Evolutionary conservation across 2,888 invertebrate species (phyloP), one percentile per base, ranked within the genome.

Genomic region (Caenorhabditis drosophilae): DNA sequence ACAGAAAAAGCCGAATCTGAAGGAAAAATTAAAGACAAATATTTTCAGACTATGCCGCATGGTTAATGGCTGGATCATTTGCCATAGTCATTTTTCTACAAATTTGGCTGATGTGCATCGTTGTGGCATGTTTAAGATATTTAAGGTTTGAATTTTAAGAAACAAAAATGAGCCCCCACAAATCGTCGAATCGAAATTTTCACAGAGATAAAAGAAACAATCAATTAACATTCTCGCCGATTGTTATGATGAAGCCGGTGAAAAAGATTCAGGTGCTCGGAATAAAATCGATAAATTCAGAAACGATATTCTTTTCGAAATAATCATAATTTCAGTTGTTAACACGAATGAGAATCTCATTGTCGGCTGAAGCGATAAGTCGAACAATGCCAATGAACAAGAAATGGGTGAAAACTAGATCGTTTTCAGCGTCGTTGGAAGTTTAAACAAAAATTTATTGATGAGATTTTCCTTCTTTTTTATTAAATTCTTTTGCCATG

Each of bases 91-190:
- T 77, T 25, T 60, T 67, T 20, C 55, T 79, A 4, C 79, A 79
- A 56, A 59, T 78, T 15, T 79, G 79, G 79, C 64, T 79, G 27
- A 77, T 78, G 44, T 69, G 64, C 41, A 76, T 79, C 27, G 77
- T 78, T 18, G 66, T 79, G 36, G 67, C 72, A 6, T 79, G 79
- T 48, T 79, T 76, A 77, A 51, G 77, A 51, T 79, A 73, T 46
- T 74, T 77, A 25, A 70, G 78, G 67, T 68, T 44, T 18, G 22
- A 23, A 9, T 20, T 20, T 23, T 6, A 40, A 40, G 12, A 31
- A 6, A 31, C 42, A n/a, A n/a, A n/a, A n/a, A n/a, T n/a, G n/a
- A n/a, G n/a, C n/a, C n/a, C n/a, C n/a, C n/a, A n/a, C n/a, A n/a
- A n/a, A n/a, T n/a, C n/a, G n/a, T n/a, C n/a, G n/a, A n/a, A n/a